Conservation (phyloP, 2,797 vertebrate species). For the Oceanodroma leucorhoa region DNA sequence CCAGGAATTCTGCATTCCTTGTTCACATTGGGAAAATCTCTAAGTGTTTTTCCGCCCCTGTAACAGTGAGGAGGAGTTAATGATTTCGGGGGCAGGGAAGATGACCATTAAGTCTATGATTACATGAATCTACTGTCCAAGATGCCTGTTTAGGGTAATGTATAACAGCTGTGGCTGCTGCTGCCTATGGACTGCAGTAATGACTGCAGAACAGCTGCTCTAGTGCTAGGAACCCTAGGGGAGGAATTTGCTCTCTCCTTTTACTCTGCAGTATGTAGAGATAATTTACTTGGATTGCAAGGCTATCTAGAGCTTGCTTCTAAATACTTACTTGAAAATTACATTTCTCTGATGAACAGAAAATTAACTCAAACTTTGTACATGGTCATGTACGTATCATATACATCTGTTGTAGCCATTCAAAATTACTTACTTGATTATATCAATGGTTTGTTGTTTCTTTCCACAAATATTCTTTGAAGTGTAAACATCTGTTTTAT, state of each 20-base stretch:
- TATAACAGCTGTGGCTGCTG: not conserved
- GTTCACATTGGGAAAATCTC: not conserved
- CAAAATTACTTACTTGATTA: not conserved
- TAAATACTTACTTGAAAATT: not conserved
- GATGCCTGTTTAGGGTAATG: not conserved
- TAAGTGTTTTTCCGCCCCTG: not conserved
- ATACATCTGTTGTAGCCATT: not conserved
- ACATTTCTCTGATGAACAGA: not conserved
- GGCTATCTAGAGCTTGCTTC: not conserved
- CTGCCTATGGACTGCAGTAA: not conserved
- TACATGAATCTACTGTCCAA: not conserved
- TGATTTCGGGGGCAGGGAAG: not conserved
- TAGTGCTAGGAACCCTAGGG: not conserved
- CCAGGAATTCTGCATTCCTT: not conserved
- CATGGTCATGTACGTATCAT: too few species aligned
- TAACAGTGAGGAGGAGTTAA: not conserved
- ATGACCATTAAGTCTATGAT: not conserved
- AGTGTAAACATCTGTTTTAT: conserved; percentile 7
- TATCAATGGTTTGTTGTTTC: not conserved
- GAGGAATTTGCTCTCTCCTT: conserved; percentile 11
- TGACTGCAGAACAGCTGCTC: conserved; percentile 2
- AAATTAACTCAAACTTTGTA: not conserved
- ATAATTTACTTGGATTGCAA: conserved; percentile 14
- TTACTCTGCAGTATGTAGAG: not conserved
- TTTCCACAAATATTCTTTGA: not conserved